phyloP scores from a whole-genome alignment of 2,113 vertebrate genomes.

The Fregetta grallaria region DNA sequence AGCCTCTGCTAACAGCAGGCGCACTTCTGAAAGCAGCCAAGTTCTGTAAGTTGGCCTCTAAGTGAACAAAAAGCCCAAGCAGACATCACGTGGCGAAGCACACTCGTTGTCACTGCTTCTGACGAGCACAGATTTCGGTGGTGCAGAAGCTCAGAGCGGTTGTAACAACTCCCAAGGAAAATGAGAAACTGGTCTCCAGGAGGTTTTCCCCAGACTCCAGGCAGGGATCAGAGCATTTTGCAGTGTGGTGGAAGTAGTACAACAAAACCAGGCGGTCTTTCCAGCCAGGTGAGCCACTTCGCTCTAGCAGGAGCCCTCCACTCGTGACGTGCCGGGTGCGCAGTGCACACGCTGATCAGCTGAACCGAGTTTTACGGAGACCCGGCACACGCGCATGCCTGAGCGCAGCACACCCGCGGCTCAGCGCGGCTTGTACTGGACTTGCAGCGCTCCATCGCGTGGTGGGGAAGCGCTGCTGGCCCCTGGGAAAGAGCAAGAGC shows the following conservation, averaged over 20 bases:
- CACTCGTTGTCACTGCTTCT: background rate
- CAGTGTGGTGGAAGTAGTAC: background rate
- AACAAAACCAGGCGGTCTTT: background rate
- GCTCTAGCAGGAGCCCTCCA: background rate
- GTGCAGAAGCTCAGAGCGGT: background rate
- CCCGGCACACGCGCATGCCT: accelerated
- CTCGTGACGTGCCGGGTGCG: accelerated
- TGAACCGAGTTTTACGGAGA: accelerated
- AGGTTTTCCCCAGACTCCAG: background rate
- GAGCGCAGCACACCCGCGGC: background rate
- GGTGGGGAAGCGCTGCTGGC: background rate
- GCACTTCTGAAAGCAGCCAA: accelerated
- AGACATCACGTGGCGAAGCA: accelerated
- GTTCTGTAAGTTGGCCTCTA: background rate
- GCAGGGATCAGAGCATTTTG: background rate
- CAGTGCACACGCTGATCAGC: accelerated
- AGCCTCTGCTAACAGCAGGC: background rate
- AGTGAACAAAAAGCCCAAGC: background rate
- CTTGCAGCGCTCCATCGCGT: accelerated
- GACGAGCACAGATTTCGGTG: accelerated
- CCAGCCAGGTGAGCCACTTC: background rate
- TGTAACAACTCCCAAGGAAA: background rate
- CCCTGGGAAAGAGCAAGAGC: background rate
- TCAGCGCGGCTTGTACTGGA: accelerated
- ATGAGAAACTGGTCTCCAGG: background rate